Evolutionary conservation across 2,113 vertebrate genomes (phyloP).

Genomic region (Myocastor coypus): DNA sequence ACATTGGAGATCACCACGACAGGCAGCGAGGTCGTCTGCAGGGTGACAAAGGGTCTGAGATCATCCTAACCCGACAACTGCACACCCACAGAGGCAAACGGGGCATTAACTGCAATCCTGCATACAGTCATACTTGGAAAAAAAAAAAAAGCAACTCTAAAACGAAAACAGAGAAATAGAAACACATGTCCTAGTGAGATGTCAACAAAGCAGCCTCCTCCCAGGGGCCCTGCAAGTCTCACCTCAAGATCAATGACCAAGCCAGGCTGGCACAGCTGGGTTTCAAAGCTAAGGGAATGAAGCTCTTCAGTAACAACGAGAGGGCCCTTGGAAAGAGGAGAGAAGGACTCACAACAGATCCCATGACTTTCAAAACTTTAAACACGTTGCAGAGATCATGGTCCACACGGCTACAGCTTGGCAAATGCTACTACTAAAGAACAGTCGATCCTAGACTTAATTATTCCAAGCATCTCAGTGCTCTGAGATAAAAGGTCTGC

Average conservation of each 20-base stretch:
- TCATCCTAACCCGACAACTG: neutral
- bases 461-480: neutral
- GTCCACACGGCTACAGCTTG: neutral
- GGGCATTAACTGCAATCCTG: neutral
- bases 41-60: constrained; percentile 46
- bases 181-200: neutral
- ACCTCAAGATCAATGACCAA: constrained; percentile 95
- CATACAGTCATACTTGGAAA: neutral
- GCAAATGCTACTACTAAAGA: neutral
- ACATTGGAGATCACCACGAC: constrained; percentile 98
- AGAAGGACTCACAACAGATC: neutral
- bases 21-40: constrained; percentile 94
- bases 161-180: constrained; percentile 23
- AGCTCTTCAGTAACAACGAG: constrained; percentile 98
- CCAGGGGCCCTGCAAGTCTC: constrained; percentile 47
- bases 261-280: constrained; percentile 93
- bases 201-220: neutral
- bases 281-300: constrained; percentile 97
- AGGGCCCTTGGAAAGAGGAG: constrained; percentile 89
- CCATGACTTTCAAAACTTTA: neutral
- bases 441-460: neutral
- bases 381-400: neutral
- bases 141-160: constrained; percentile 18
- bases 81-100: neutral
- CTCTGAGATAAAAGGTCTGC: neutral